phyloP scores from a whole-genome alignment of 2,888 invertebrate genomes.

The Tyria jacobaeae region DNA sequence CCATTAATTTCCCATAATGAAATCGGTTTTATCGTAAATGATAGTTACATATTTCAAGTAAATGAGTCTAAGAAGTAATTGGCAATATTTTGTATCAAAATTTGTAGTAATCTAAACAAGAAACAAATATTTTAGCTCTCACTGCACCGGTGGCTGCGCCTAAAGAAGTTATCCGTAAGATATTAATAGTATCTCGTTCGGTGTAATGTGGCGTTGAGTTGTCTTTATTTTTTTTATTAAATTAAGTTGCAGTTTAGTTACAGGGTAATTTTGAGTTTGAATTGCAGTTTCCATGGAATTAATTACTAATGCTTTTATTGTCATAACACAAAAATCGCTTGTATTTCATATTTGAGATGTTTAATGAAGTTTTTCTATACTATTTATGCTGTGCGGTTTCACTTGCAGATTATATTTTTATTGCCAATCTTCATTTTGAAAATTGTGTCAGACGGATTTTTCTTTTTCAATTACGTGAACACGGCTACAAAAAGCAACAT shows the following conservation, averaged over 20 bases:
- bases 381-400: too few species aligned
- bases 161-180: slow-evolving; percentile 73
- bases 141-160: slow-evolving; percentile 66
- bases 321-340: not conserved
- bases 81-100: slow-evolving; percentile 25
- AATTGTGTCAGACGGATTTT: too few species aligned
- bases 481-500: too few species aligned
- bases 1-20: too few species aligned
- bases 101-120: slow-evolving; percentile 9
- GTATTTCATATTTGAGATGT: too few species aligned
- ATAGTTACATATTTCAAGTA: too few species aligned
- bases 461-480: too few species aligned
- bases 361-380: too few species aligned
- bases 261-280: slow-evolving; percentile 34
- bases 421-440: too few species aligned
- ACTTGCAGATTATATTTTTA: too few species aligned
- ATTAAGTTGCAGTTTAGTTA: slow-evolving; percentile 5
- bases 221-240: slow-evolving; percentile 22
- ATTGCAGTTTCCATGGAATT: slow-evolving; percentile 3
- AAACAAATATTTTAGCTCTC: slow-evolving; percentile 62
- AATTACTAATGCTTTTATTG: slow-evolving; percentile 4
- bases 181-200: slow-evolving; percentile 40
- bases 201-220: slow-evolving; percentile 53
- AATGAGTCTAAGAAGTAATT: slow-evolving; percentile 23
- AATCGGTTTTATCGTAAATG: not conserved